Evolutionary conservation across 92 coral and sea anemone species (phyloP).

Genomic region (Palythoa grandiflora): DNA sequence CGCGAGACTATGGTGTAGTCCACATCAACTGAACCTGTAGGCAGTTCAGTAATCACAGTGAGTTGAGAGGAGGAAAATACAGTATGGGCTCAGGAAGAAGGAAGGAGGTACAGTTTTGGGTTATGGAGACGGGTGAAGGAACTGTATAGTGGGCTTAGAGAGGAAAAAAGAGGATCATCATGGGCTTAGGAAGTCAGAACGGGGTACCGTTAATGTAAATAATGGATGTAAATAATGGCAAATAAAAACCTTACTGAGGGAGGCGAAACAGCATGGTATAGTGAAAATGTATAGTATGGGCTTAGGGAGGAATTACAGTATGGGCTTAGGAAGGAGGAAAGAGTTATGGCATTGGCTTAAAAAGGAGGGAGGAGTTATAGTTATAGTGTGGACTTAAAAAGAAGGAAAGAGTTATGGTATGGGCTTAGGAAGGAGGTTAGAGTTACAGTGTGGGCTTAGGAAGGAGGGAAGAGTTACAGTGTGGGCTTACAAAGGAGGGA

Average conservation of each 20-base stretch:
- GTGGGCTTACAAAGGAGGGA: not conserved
- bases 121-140: too few relatives aligned
- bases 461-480: not conserved
- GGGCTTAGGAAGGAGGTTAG: not conserved
- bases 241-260: too few relatives aligned
- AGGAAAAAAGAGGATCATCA: too few relatives aligned
- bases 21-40: conserved; percentile 48
- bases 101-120: too few relatives aligned
- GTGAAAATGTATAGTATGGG: too few relatives aligned
- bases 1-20: conserved; percentile 70
- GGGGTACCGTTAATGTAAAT: too few relatives aligned
- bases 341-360: not conserved
- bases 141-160: too few relatives aligned
- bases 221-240: too few relatives aligned
- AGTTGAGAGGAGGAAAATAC: not conserved
- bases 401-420: not conserved
- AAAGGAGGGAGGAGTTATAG: not conserved
- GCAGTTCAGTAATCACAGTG: not conserved
- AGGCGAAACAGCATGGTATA: too few relatives aligned
- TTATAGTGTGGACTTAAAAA: too few relatives aligned
- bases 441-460: not conserved
- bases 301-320: not conserved
- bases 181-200: too few relatives aligned
- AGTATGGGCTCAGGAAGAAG: not conserved
- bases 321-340: not conserved